A percentile compares a stretch with the other conserved stretches of the same genome.
Conservation (phyloP, 2,888 invertebrate species). For the Zaprionus bogoriensis region DNA sequence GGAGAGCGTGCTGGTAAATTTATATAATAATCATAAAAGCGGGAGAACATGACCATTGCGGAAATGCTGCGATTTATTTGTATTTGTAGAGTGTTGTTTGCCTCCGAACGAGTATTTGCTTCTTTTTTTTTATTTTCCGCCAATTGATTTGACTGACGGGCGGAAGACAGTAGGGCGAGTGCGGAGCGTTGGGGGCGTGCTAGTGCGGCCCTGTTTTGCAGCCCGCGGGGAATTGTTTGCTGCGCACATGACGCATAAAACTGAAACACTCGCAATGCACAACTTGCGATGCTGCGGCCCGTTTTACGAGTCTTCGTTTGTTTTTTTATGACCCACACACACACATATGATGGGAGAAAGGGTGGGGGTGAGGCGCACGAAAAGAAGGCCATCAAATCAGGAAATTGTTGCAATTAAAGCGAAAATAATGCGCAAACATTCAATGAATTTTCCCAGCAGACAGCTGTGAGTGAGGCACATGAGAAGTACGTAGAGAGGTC, state of each 20-base stretch:
- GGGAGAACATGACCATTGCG: conserved; percentile 65
- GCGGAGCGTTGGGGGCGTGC: not conserved
- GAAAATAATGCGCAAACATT: conserved; percentile 60
- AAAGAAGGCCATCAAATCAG: conserved; percentile 44
- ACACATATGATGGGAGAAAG: conserved; percentile 31
- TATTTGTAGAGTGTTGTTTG: conserved; percentile 51
- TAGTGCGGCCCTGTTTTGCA: conserved; percentile 11
- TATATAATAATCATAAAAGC: conserved; percentile 74
- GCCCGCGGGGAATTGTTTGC: conserved; percentile 52
- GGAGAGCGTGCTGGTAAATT: conserved; percentile 40
- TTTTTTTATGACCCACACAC: conserved; percentile 44
- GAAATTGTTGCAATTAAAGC: conserved; percentile 66
- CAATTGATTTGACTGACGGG: conserved; percentile 67
- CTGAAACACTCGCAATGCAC: conserved; percentile 49
- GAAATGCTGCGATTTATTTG: conserved; percentile 72
- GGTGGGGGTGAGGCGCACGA: not conserved
- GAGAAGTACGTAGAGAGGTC: conserved; percentile 9
- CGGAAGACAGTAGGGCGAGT: not conserved
- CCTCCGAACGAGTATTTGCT: conserved; percentile 5
- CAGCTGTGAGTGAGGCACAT: no score
- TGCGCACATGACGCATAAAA: conserved; percentile 55
- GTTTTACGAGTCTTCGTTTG: conserved; percentile 48
- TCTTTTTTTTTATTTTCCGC: conserved; percentile 53
- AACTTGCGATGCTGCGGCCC: conserved; percentile 45
- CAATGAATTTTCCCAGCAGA: conserved; percentile 47